Evolutionary conservation across 2,113 vertebrate species (phyloP), one percentile per base, ranked within the genome.

Genomic region (Agapornis roseicollis): DNA sequence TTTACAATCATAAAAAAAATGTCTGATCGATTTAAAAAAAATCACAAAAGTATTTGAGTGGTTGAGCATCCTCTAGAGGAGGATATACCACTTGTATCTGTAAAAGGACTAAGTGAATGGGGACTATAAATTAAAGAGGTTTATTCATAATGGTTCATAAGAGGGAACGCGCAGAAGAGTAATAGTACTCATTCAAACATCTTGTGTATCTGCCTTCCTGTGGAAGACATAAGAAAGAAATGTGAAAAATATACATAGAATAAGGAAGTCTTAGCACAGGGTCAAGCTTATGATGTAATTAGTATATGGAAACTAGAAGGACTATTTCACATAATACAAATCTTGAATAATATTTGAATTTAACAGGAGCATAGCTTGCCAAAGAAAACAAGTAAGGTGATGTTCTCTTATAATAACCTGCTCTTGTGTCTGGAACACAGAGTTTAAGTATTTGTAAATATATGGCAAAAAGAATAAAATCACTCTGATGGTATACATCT

Each of bases 11-110:
- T 92, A 83, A 86, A 86, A 60, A 65, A 94, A 94, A 94, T 46
- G 8, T 66, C 72, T 80, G 91, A 95, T 96, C 64, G 93, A 89
- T 93, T 73, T n/a, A 70, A 86, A 71, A 42, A 80, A 88, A 74
- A 58, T 68, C 49, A 60, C 86, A 41, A 31, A 92, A 94, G 80
- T 93, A 63, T 95, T 96, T 95, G 94, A 94, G 80, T 81, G 80
- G 85, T 77, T 94, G 96, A 97, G 84, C 88, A 97, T 91, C 68
- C 50, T 95, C 60, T 81, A 71, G 65, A 95, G 80, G 80, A 97
- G 93, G 95, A 97, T 96, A 71, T 84, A 94, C 95, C 93, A 96
- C 96, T 94, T 96, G 74, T 78, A 60, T 80, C 87, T 95, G 63
- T 95, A 97, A 89, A 84, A 92, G 46, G 66, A 24, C 17, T 35